phyloP scores from a whole-genome alignment of 2,113 vertebrate genomes.

The Eublepharis macularius region DNA sequence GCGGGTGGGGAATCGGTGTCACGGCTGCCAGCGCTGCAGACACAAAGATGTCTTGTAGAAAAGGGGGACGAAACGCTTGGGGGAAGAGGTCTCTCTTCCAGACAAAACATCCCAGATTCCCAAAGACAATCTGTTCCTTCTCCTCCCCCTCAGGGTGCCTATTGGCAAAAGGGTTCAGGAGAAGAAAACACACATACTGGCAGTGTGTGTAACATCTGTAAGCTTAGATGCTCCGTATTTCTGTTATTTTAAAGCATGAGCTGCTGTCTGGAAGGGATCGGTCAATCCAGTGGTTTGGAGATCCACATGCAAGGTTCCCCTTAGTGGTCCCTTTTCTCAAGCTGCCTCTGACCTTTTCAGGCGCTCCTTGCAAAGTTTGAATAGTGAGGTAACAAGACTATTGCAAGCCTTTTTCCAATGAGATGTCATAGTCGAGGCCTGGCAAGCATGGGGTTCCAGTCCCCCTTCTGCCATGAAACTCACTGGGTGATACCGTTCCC shows the following conservation, averaged over 20 bases:
- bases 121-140: not conserved
- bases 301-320: too few relatives aligned
- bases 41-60: not conserved
- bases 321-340: too few relatives aligned
- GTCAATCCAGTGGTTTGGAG: too few relatives aligned
- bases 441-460: too few relatives aligned
- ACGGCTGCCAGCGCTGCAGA: not conserved
- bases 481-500: too few relatives aligned
- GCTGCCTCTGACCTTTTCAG: not conserved
- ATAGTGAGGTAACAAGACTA: too few relatives aligned
- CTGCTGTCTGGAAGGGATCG: too few relatives aligned
- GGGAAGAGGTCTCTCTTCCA: not conserved
- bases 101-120: not conserved
- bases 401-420: too few relatives aligned
- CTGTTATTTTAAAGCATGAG: too few relatives aligned
- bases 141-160: not conserved
- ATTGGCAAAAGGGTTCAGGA: not conserved
- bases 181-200: not conserved
- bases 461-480: too few relatives aligned
- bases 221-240: too few relatives aligned
- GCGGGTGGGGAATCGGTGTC: not conserved
- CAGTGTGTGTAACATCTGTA: not conserved
- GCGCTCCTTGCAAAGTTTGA: not conserved
- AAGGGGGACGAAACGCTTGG: not conserved
- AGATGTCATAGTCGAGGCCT: too few relatives aligned